Conservation (phyloP, 2,113 vertebrate genomes). For the Dipodomys stephensi region DNA sequence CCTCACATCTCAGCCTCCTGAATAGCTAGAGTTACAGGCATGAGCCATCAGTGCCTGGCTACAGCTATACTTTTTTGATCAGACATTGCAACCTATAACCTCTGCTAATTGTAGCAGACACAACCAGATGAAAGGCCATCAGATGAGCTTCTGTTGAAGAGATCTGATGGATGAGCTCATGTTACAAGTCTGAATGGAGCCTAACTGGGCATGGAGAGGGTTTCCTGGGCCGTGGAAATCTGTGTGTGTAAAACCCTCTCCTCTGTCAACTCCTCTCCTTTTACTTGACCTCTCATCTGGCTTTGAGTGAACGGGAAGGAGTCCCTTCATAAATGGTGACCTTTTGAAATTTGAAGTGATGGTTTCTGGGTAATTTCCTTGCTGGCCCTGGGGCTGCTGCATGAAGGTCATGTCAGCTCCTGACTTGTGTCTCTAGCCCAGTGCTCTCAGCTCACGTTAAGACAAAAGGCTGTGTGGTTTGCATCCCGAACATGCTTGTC, state of each 20-base stretch:
- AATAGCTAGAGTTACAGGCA: too few relatives aligned
- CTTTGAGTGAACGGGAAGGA: conserved; percentile 29
- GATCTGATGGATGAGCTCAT: conserved; percentile 46
- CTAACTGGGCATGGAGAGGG: conserved; percentile 15
- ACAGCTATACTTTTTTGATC: not conserved
- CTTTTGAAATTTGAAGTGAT: conserved; percentile 77
- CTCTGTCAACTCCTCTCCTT: not conserved
- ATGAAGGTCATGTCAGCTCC: conserved; percentile 69
- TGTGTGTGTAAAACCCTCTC: not conserved
- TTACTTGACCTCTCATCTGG: conserved; percentile 27
- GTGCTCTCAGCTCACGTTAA: conserved; percentile 44
- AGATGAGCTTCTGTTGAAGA: not conserved
- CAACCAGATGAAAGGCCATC: not conserved
- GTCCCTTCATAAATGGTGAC: conserved; percentile 70
- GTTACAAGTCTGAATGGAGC: conserved; percentile 8
- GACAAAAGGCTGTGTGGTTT: conserved; percentile 71
- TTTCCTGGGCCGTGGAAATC: not conserved
- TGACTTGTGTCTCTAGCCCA: conserved; percentile 14
- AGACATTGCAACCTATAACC: not conserved
- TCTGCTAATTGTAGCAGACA: conserved; percentile 41
- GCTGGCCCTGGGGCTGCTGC: conserved; percentile 55
- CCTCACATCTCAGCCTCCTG: too few relatives aligned
- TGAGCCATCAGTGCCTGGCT: too few relatives aligned
- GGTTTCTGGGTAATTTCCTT: conserved; percentile 73
- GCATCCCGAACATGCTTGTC: conserved; percentile 45